Evolutionary conservation across 1,140 invertebrate genomes (phyloP).

Genomic region (Watersipora subatra): DNA sequence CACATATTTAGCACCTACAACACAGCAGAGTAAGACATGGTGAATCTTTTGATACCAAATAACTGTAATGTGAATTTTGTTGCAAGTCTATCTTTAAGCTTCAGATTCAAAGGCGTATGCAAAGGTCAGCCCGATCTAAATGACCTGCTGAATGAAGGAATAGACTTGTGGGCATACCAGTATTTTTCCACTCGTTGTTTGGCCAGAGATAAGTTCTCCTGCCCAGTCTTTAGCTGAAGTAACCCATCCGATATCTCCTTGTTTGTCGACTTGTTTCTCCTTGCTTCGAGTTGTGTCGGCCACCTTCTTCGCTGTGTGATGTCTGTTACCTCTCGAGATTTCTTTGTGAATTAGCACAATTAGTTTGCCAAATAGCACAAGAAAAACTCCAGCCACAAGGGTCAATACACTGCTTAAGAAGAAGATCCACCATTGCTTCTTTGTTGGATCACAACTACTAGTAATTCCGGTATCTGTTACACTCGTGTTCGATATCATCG

Average conservation of each 20-base stretch:
- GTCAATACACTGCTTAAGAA: neutral
- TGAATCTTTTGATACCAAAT: too few relatives aligned
- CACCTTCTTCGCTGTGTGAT: neutral
- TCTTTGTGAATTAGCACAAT: neutral
- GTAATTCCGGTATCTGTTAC: too few relatives aligned
- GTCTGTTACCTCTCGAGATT: neutral
- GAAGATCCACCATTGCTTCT: neutral
- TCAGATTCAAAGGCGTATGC: too few relatives aligned
- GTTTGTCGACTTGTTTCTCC: neutral
- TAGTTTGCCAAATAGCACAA: neutral
- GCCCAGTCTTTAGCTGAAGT: constrained; percentile 99
- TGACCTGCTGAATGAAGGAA: too few relatives aligned
- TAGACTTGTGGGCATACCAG: constrained; percentile 87
- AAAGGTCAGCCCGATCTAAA: too few relatives aligned
- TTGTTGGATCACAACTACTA: neutral
- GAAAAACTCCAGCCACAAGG: neutral
- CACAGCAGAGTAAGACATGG: too few relatives aligned
- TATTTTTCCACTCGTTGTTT: constrained; percentile 96
- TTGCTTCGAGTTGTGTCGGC: neutral
- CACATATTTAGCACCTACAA: too few relatives aligned
- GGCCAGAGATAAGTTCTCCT: constrained; percentile 97
- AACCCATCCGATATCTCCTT: constrained; percentile 44
- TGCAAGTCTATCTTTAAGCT: too few relatives aligned
- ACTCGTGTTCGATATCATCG: too few relatives aligned
- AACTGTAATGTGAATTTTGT: too few relatives aligned